Evolutionary conservation across 2,888 invertebrate genomes (phyloP).

Genomic region (Euspilapteryx auroguttella): DNA sequence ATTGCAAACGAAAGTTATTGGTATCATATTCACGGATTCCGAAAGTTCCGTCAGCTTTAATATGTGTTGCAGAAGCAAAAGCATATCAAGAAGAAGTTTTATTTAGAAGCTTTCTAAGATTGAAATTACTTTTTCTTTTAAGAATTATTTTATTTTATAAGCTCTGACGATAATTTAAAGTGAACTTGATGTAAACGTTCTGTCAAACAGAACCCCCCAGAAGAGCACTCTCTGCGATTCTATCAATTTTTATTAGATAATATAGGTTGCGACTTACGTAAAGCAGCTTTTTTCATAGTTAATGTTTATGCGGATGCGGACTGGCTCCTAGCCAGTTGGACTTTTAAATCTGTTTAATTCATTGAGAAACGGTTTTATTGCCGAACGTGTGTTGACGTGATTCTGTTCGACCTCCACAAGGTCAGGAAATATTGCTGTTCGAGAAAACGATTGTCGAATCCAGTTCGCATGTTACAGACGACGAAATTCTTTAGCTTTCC

Average conservation of each 20-base stretch:
- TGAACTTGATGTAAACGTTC: no score
- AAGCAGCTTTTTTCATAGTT: constrained; percentile 41
- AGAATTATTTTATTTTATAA: no score
- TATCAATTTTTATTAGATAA: no score
- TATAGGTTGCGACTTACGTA: constrained; percentile 23
- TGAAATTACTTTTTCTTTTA: no score
- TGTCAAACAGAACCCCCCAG: not conserved
- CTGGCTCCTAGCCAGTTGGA: constrained; percentile 45
- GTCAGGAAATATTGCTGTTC: constrained; percentile 24
- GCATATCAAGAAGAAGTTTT: no score
- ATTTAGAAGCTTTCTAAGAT: no score
- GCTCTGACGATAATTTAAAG: no score
- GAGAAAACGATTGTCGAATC: constrained; percentile 13
- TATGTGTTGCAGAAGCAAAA: no score
- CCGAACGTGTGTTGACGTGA: constrained; percentile 33
- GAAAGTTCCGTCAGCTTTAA: no score
- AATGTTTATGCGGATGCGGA: constrained; percentile 46
- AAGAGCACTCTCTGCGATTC: not conserved
- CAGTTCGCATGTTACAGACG: constrained; percentile 13
- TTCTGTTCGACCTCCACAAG: constrained; percentile 46
- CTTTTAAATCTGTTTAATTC: constrained; percentile 54
- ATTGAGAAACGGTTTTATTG: constrained; percentile 49
- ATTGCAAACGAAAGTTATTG: no score
- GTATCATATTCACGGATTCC: no score
- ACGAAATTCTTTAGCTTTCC: no score